Conservation (phyloP, 2,113 vertebrate genomes). For the human (Homo sapiens) region DNA sequence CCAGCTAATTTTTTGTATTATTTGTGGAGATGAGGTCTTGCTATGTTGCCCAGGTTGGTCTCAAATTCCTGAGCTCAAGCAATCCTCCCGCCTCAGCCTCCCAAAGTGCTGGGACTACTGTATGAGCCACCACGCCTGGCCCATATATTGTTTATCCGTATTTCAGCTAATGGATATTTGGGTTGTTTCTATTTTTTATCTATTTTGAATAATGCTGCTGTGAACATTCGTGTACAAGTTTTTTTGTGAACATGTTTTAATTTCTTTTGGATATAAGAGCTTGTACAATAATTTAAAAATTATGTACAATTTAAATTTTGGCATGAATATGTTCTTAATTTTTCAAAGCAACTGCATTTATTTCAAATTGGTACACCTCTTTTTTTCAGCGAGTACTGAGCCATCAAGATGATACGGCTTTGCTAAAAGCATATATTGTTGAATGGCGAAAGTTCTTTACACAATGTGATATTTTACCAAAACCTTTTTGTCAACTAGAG, state of each 20-base stretch:
- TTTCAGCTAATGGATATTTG: background rate
- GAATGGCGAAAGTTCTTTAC: conserved; percentile 97
- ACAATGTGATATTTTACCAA: conserved; percentile 92
- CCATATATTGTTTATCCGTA: background rate
- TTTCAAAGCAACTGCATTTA: background rate
- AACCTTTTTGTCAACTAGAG: conserved; percentile 95
- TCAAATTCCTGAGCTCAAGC: no score
- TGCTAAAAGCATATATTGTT: conserved; percentile 97
- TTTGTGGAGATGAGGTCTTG: no score
- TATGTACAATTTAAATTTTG: background rate
- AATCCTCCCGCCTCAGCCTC: no score
- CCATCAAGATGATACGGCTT: conserved; percentile 98
- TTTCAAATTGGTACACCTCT: conserved; percentile 37
- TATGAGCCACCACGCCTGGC: no score
- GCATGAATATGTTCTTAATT: background rate
- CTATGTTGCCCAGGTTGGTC: no score
- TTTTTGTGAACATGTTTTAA: background rate
- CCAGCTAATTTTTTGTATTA: no score
- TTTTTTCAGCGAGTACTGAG: conserved; percentile 93
- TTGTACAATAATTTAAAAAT: background rate
- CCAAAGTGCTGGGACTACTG: no score
- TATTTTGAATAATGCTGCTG: background rate
- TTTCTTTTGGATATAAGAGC: conserved; percentile 17
- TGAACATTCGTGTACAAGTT: background rate
- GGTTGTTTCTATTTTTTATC: background rate